Conservation (phyloP, 2,113 vertebrate species). For the Corythaixoides concolor region DNA sequence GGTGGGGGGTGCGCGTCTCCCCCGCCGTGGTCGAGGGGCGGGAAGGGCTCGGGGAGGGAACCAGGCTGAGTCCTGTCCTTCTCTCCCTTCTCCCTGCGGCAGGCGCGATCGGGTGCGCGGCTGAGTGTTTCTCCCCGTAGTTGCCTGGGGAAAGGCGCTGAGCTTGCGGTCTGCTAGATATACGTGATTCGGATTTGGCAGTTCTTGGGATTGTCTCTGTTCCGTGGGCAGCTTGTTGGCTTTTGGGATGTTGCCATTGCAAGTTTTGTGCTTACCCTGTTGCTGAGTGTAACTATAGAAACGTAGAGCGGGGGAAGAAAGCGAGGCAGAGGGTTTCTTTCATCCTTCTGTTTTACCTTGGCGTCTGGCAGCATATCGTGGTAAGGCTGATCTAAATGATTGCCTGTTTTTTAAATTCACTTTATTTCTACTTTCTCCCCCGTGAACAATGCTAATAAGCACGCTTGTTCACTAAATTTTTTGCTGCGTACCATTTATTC, state of each 20-base stretch:
- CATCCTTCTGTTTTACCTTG: not conserved
- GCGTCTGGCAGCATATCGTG: not conserved
- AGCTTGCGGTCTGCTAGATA: accelerated
- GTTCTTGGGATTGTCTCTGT: accelerated
- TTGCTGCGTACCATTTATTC: not conserved
- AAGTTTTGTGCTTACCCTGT: not conserved
- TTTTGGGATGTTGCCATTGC: not conserved
- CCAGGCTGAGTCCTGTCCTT: not conserved
- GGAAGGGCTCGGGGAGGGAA: no score
- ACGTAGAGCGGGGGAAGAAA: not conserved
- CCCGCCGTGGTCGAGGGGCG: not conserved
- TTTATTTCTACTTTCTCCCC: not conserved
- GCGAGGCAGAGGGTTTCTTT: not conserved
- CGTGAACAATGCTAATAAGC: accelerated
- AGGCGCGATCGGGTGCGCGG: not conserved
- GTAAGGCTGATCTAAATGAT: not conserved
- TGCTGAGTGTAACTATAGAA: conserved; percentile 41
- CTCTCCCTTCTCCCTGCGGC: not conserved
- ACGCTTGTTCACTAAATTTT: accelerated
- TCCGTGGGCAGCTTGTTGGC: not conserved
- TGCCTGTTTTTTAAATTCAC: not conserved
- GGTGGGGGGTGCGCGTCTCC: not conserved
- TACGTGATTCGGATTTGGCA: accelerated
- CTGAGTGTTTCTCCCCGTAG: accelerated
- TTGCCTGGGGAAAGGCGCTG: not conserved